Evolutionary conservation across 2,797 vertebrate species (phyloP).

Genomic region (Garrulus glandarius): DNA sequence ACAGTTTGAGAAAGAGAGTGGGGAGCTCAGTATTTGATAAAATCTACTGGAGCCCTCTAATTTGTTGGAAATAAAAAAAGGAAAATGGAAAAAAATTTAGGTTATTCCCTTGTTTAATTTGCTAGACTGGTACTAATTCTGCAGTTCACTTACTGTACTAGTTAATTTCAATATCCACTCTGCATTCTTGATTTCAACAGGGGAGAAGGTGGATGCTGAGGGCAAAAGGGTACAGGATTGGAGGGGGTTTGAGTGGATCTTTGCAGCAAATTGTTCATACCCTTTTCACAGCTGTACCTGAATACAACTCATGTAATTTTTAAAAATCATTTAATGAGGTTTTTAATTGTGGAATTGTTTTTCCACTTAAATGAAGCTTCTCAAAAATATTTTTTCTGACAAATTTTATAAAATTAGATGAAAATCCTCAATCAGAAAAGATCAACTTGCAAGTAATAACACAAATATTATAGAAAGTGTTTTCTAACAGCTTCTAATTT

Average conservation of each 20-base stretch:
- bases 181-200: slow-evolving; percentile 65
- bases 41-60: slow-evolving; percentile 66
- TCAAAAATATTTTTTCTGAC: background rate
- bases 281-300: background rate
- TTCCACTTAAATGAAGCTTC: background rate
- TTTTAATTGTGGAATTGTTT: slow-evolving; percentile 8
- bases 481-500: slow-evolving; percentile 28
- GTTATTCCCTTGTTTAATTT: slow-evolving; percentile 70
- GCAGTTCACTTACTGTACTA: slow-evolving; percentile 61
- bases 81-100: slow-evolving; percentile 58
- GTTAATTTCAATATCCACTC: slow-evolving; percentile 63
- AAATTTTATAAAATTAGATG: background rate
- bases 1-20: slow-evolving; percentile 56
- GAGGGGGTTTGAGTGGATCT: slow-evolving; percentile 22
- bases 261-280: background rate
- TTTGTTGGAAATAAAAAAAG: slow-evolving; percentile 61
- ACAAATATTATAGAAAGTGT: background rate
- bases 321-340: background rate
- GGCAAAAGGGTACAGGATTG: slow-evolving; percentile 63
- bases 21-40: slow-evolving; percentile 62
- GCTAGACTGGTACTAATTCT: slow-evolving; percentile 63
- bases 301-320: background rate
- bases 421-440: background rate
- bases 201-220: slow-evolving; percentile 66
- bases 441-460: background rate